Conservation (phyloP, 2,888 invertebrate species). For the Panopea generosa region DNA sequence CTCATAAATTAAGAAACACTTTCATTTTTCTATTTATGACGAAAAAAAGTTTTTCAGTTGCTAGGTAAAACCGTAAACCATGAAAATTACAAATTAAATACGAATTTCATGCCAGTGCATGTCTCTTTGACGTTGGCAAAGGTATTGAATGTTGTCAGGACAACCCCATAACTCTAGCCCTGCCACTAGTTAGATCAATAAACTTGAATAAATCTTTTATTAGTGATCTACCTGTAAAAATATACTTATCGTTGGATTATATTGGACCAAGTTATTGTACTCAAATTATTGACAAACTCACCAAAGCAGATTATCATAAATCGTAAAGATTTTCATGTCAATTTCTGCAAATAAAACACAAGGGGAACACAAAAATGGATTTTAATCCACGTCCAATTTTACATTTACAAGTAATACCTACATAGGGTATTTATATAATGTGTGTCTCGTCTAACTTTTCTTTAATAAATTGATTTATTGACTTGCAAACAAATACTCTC, state of each 20-base stretch:
- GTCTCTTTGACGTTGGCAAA: constrained; percentile 10
- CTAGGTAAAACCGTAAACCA: constrained; percentile 35
- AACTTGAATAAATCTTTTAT: constrained; percentile 77
- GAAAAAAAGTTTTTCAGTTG: constrained; percentile 50
- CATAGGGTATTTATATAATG: too few species aligned
- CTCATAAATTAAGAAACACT: constrained; percentile 28
- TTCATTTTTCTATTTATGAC: constrained; percentile 24
- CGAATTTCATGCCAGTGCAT: constrained; percentile 34
- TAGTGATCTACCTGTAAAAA: constrained; percentile 63
- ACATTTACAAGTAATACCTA: too few species aligned
- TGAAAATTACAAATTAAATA: constrained; percentile 31
- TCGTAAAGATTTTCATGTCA: constrained; percentile 30
- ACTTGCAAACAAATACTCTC: too few species aligned
- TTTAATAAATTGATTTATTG: too few species aligned
- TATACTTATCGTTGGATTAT: constrained; percentile 62
- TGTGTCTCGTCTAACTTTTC: too few species aligned
- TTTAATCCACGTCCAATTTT: too few species aligned
- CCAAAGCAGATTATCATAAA: constrained; percentile 45
- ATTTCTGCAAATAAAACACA: constrained; percentile 9
- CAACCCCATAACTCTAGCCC: constrained; percentile 59
- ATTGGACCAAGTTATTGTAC: constrained; percentile 30
- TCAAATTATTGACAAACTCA: constrained; percentile 51
- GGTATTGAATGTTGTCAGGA: constrained; percentile 61
- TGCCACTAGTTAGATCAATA: constrained; percentile 69
- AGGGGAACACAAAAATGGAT: background rate